A percentile compares a stretch with the other conserved stretches of the same genome.
Evolutionary conservation across 2,888 invertebrate genomes (phyloP).

Genomic region (Encarsia formosa): DNA sequence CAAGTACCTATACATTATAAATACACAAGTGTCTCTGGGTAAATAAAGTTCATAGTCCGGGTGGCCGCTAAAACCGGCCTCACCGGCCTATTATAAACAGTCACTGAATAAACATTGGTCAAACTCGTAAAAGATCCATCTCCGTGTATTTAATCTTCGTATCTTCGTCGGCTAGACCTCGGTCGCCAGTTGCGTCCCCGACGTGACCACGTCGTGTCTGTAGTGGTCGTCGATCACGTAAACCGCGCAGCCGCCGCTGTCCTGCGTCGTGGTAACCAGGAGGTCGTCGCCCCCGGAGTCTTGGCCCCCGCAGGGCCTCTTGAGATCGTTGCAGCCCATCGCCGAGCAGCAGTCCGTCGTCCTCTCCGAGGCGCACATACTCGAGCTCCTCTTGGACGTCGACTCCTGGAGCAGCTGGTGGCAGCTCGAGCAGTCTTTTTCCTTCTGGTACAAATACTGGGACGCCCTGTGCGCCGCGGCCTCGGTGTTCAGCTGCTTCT

Average conservation of each 20-base stretch:
- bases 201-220: constrained; percentile 54
- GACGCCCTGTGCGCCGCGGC: constrained; percentile 62
- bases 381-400: constrained; percentile 49
- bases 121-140: too few relatives aligned
- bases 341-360: constrained; percentile 46
- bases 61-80: too few relatives aligned
- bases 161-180: constrained; percentile 76
- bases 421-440: constrained; percentile 50
- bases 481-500: constrained; percentile 83
- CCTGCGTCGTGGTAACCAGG: constrained; percentile 25
- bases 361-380: constrained; percentile 44
- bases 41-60: too few relatives aligned
- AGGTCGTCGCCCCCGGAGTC: constrained; percentile 26
- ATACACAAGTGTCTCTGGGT: too few relatives aligned
- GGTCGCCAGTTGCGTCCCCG: constrained; percentile 64
- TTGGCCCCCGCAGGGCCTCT: constrained; percentile 55
- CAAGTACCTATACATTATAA: too few relatives aligned
- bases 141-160: too few relatives aligned
- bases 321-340: constrained; percentile 53
- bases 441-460: constrained; percentile 55
- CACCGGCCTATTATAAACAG: too few relatives aligned
- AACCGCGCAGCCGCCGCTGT: constrained; percentile 53
- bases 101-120: too few relatives aligned
- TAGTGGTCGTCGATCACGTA: constrained; percentile 76
- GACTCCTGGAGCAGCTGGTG: constrained; percentile 49